Conservation (phyloP, 2,113 vertebrate species). For the zebrafish (Danio rerio) region DNA sequence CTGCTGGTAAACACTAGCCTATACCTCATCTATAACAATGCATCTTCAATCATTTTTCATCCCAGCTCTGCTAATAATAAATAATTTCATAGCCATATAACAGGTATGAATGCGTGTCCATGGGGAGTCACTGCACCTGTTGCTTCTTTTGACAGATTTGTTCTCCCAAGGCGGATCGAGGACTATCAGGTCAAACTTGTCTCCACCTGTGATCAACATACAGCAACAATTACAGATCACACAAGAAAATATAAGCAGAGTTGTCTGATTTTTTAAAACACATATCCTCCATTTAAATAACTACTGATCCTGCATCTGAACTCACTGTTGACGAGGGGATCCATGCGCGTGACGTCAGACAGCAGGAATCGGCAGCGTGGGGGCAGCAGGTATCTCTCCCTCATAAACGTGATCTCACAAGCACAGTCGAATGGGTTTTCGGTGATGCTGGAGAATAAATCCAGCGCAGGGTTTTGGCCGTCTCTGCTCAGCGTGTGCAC, state of each 20-base stretch:
- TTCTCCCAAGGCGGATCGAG: conserved; percentile 97
- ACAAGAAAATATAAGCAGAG: too few species aligned
- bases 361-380: conserved; percentile 87
- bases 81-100: neutral
- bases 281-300: too few species aligned
- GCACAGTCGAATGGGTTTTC: conserved; percentile 78
- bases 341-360: conserved; percentile 87
- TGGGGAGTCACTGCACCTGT: too few species aligned
- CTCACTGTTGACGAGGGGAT: conserved; percentile 88
- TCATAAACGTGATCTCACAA: conserved; percentile 81
- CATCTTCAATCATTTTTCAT: too few species aligned
- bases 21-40: too few species aligned
- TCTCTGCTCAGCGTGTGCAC: conserved; percentile 66
- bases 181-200: conserved; percentile 86
- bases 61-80: neutral
- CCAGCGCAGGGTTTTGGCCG: conserved; percentile 69
- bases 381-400: conserved; percentile 88
- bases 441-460: conserved; percentile 80
- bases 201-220: conserved; percentile 74
- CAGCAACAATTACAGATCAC: neutral
- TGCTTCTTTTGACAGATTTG: conserved; percentile 95
- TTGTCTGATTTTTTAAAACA: too few species aligned
- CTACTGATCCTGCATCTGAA: conserved; percentile 48
- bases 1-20: too few species aligned
- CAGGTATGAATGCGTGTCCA: neutral